Conservation (phyloP, 2,888 invertebrate species). For the Metellina segmentata region DNA sequence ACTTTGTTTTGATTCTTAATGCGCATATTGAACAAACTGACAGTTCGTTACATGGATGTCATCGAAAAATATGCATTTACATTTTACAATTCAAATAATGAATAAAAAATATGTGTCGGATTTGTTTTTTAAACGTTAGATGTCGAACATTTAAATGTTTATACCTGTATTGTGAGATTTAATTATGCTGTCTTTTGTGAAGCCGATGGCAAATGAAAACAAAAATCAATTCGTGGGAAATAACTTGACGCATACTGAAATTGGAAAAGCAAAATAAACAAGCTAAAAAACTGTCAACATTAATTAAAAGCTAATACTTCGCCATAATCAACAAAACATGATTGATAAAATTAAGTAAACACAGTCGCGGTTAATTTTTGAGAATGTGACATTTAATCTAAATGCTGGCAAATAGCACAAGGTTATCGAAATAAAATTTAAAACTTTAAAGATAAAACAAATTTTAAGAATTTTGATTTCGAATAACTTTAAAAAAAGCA, state of each 20-base stretch:
- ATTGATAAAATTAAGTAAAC: background rate
- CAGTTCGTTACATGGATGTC: too few relatives aligned
- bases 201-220: background rate
- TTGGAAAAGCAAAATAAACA: background rate
- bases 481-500: background rate
- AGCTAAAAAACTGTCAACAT: slow-evolving; percentile 31
- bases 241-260: background rate
- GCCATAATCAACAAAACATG: slow-evolving; percentile 66
- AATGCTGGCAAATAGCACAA: too few relatives aligned
- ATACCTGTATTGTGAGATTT: background rate
- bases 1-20: too few relatives aligned
- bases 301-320: slow-evolving; percentile 50
- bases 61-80: too few relatives aligned
- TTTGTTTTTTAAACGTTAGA: too few relatives aligned
- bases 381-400: too few relatives aligned
- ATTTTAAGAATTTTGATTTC: background rate
- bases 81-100: too few relatives aligned
- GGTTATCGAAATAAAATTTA: too few relatives aligned
- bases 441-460: background rate
- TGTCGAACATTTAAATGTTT: background rate
- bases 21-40: too few relatives aligned
- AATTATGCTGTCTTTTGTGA: background rate
- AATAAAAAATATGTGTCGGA: too few relatives aligned
- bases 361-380: background rate
- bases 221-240: background rate